Evolutionary conservation across 1,140 invertebrate genomes (phyloP), one percentile per base, ranked within the genome.

Genomic region (Drosophila bocqueti): DNA sequence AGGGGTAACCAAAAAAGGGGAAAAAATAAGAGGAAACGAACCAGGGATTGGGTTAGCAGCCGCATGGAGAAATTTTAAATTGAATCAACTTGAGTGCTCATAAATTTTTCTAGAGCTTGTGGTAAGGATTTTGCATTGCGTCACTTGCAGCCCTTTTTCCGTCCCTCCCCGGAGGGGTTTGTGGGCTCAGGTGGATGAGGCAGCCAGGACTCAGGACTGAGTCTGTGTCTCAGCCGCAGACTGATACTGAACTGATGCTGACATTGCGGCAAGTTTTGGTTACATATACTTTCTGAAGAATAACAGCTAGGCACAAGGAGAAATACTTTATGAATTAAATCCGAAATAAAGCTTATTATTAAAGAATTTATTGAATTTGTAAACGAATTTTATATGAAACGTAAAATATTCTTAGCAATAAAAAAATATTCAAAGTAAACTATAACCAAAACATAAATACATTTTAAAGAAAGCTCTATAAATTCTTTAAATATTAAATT

Each of bases 51-150:
- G 31, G 54, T 21, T 69, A 42, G 57, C 40, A 15, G 60, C 45
- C 34, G 21, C 54, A 16, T 24, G 43, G 46, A 49, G 64, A 75
- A 69, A 73, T 84, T 79, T 84, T 79, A 90, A 89, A 90, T 90
- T 89, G 85, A 89, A 81, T 84, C 81, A 89, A 89, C 52, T 90
- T 84, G 75, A 89, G 79, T 79, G 79, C 85, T 90, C 85, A 90
- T 90, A 89, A 81, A 89, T 89, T 85, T 85, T 76, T 89, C 63
- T 58, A 78, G 34, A 46, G 60, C 73, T 80, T 79, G 64, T 34
- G 61, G 74, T 36, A 82, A 57, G 57, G 60, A 71, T 68, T 76
- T 79, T 69, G 59, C 71, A 79, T 75, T 73, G 64, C 68, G 77
- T 89, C 83, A 83, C 68, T 89, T 83, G 77, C 84, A 81, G 84